Base-by-base conservation (phyloP, 2,797 vertebrate species). In the Sebastes kiyomatsui region DNA sequence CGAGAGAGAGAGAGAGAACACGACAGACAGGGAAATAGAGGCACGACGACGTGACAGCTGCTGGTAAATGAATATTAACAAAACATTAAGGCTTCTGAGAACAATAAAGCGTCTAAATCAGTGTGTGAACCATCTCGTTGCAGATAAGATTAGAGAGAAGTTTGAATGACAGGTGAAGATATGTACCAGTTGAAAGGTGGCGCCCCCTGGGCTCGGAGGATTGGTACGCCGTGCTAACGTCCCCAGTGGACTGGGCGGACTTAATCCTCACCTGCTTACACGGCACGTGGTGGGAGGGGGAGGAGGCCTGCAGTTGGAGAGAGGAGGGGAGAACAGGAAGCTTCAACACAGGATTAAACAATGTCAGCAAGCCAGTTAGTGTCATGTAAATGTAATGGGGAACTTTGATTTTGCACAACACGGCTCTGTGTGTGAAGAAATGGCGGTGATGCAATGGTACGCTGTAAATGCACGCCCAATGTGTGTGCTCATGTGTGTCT, bases 181-280 rank as follows among this genome's bases (percentile, higher is more conserved):
- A 35, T 94, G 96, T 95, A 99, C 98, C 97, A 72, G 97, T 97
- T 76, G 98, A 99, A 3, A 97, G 95, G 90, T 99, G 98, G 80
- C 97, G 97, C 72, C 96, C 97, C 93, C 98, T 97, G 87, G 97
- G 93, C 72, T 99, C 98, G 1, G 97, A 80, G 64, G 97, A 90
- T 88, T 98, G 98, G 88, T 96, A 99, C 58, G 88, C 91, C 0
- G 96, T 93, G 93, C 94, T 98, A 70, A 99, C 95, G 69, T 99
- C 98, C 73, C 97, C 98, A 0, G 96, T 95, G 13, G 98, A 99
- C 25, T 99, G 98, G 20, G 98, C 98, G 73, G 98, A 91, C 94
- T 98, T 98, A 91, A 99, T 98, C 92, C 98, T 97, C 92, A 99
- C 97, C 94, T 99, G 98, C 85, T 97, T 98, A 82, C 96, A 95